These are phyloP conservation scores for Philhelius pedissequus DNA, from an alignment of 2,888 invertebrate species.

Conservation along the genomic window DNA sequence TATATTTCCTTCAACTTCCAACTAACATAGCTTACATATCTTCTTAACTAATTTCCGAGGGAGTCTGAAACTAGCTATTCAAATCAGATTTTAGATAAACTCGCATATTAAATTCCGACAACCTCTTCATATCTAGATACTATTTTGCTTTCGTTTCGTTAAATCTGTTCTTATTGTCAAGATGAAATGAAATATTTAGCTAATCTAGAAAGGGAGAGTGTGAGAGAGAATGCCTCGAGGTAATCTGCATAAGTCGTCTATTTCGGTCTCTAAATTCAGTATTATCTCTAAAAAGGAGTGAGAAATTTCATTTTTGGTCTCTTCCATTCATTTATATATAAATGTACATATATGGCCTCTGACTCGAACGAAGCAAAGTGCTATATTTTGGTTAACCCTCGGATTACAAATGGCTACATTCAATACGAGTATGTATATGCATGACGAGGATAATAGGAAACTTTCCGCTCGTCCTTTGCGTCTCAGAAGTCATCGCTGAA, in stretches of 20 bases:
- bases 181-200: constrained; percentile 16
- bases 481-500: constrained; percentile 43
- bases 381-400: constrained; percentile 52
- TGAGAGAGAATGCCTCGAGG: constrained; percentile 4
- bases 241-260: constrained; percentile 55
- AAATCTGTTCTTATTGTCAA: constrained; percentile 20
- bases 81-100: background rate
- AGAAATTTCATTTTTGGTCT: background rate
- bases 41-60: background rate
- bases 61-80: background rate
- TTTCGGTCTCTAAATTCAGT: constrained; percentile 51
- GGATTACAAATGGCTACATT: constrained; percentile 60
- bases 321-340: background rate
- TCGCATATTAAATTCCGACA: background rate
- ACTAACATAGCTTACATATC: background rate
- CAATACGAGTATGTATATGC: constrained; percentile 32
- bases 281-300: constrained; percentile 40
- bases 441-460: constrained; percentile 23
- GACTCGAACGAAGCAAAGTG: background rate
- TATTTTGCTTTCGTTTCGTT: background rate
- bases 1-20: background rate
- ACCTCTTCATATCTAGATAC: background rate
- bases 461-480: background rate
- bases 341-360: too few species aligned
- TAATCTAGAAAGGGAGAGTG: background rate